These are phyloP conservation scores for Endomychus coccineus DNA, from an alignment of 2,888 invertebrate species.

Conservation along the genomic window DNA sequence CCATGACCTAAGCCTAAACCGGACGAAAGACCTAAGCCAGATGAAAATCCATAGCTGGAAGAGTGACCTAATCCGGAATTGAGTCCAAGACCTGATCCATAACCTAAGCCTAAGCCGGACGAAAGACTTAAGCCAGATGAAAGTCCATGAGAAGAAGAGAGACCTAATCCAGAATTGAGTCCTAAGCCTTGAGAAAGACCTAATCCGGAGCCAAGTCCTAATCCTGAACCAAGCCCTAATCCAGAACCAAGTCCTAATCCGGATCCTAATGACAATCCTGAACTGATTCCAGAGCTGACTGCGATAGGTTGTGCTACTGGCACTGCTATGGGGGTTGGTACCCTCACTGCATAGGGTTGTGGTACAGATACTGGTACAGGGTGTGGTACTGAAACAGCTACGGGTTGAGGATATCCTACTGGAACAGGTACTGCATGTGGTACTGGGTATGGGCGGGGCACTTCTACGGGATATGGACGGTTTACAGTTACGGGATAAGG, in stretches of 20 bases:
- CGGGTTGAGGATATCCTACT: slow-evolving; percentile 40
- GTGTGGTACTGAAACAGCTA: slow-evolving; percentile 49
- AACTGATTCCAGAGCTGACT: slow-evolving; percentile 34
- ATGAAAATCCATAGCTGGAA: too few relatives aligned
- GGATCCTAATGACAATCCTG: slow-evolving; percentile 9
- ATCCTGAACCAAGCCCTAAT: slow-evolving; percentile 4
- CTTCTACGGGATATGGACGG: slow-evolving; percentile 15
- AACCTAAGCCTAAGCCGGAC: too few relatives aligned
- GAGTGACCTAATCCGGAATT: too few relatives aligned
- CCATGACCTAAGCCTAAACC: too few relatives aligned
- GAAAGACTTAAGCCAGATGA: too few relatives aligned
- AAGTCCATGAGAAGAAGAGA: too few relatives aligned
- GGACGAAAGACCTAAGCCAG: too few relatives aligned
- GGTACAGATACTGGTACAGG: slow-evolving; percentile 37
- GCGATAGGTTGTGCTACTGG: slow-evolving; percentile 45
- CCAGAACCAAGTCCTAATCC: slow-evolving; percentile 8
- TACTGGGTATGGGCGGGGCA: slow-evolving; percentile 38
- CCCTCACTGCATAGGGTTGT: slow-evolving; percentile 35
- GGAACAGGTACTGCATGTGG: slow-evolving; percentile 44
- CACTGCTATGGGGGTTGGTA: slow-evolving; percentile 30
- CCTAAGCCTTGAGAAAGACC: too few relatives aligned
- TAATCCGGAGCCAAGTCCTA: slow-evolving; percentile 6
- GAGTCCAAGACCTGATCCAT: too few relatives aligned
- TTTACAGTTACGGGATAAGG: slow-evolving; percentile 14
- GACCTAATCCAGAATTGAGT: too few relatives aligned